phyloP scores from a whole-genome alignment of 2,797 vertebrate species.

The Coranthus polyacanthus region DNA sequence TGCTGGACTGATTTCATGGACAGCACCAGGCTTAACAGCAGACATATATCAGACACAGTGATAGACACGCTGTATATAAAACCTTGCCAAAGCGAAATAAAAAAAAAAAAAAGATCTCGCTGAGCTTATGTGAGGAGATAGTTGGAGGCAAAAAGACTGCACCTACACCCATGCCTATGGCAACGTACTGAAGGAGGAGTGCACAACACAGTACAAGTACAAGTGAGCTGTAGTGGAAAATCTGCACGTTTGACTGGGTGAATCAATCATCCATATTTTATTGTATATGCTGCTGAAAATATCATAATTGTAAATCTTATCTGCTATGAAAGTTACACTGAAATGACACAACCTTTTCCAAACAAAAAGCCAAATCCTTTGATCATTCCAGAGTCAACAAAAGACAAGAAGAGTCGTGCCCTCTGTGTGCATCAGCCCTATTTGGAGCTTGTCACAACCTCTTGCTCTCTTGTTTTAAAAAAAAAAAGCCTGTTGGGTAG shows the following conservation, averaged over 20 bases:
- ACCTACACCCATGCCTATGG: slow-evolving; percentile 45
- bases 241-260: slow-evolving; percentile 6
- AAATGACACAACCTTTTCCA: not conserved
- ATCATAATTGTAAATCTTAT: not conserved
- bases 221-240: slow-evolving; percentile 39
- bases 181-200: slow-evolving; percentile 26
- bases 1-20: slow-evolving; percentile 12
- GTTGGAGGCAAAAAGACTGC: slow-evolving; percentile 41
- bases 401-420: slow-evolving; percentile 25
- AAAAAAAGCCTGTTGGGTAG: slow-evolving; percentile 22
- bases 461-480: slow-evolving; percentile 29
- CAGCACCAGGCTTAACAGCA: slow-evolving; percentile 10
- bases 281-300: not conserved
- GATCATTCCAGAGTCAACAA: slow-evolving; percentile 6
- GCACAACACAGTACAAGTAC: slow-evolving; percentile 19
- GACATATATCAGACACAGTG: slow-evolving; percentile 26
- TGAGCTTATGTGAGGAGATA: slow-evolving; percentile 26
- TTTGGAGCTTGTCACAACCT: slow-evolving; percentile 47
- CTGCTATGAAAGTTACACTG: slow-evolving; percentile 8
- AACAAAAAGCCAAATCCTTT: not conserved
- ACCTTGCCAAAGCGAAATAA: slow-evolving; percentile 41
- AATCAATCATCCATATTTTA: slow-evolving; percentile 24
- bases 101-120: slow-evolving; percentile 18
- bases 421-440: slow-evolving; percentile 27
- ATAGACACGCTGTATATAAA: slow-evolving; percentile 20